A percentile compares a stretch with the other conserved stretches of the same genome.
These are phyloP conservation scores for Stegodyphus mimosarum DNA, from an alignment of 1,140 invertebrate genomes.

Conservation along the genomic window DNA sequence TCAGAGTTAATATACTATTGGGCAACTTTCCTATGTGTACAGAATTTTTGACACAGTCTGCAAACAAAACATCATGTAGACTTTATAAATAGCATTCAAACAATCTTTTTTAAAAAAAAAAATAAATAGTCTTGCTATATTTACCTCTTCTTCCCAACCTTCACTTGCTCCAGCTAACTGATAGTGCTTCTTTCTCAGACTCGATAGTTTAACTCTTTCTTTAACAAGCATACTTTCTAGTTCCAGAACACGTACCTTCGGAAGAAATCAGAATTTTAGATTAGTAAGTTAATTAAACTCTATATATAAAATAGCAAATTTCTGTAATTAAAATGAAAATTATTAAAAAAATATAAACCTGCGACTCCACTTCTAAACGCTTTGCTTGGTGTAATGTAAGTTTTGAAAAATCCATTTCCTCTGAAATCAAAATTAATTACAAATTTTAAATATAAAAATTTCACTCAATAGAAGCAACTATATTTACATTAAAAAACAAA, in stretches of 20 bases:
- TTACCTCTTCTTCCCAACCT: slow-evolving; percentile 68
- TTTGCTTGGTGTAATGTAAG: slow-evolving; percentile 94
- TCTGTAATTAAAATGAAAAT: slow-evolving; percentile 77
- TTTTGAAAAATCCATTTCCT: slow-evolving; percentile 88
- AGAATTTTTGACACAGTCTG: too few species aligned
- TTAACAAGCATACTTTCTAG: slow-evolving; percentile 89
- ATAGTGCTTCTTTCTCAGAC: slow-evolving; percentile 93
- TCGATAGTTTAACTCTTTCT: slow-evolving; percentile 84
- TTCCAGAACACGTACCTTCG: slow-evolving; percentile 80
- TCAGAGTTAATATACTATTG: too few species aligned
- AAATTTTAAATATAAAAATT: background rate
- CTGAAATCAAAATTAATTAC: slow-evolving; percentile 68
- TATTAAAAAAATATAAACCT: slow-evolving; percentile 71
- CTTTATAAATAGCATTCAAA: too few species aligned
- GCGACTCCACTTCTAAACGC: slow-evolving; percentile 93
- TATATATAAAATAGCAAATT: slow-evolving; percentile 65
- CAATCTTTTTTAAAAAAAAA: too few species aligned
- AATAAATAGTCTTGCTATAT: background rate
- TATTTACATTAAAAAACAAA: too few species aligned
- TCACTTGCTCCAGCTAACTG: slow-evolving; percentile 80
- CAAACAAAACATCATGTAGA: too few species aligned
- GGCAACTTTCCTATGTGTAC: too few species aligned
- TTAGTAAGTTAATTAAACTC: background rate
- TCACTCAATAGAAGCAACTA: too few species aligned
- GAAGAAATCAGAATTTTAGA: background rate